Base-by-base conservation (phyloP, 2,113 vertebrate species). In the Tetrax tetrax region DNA sequence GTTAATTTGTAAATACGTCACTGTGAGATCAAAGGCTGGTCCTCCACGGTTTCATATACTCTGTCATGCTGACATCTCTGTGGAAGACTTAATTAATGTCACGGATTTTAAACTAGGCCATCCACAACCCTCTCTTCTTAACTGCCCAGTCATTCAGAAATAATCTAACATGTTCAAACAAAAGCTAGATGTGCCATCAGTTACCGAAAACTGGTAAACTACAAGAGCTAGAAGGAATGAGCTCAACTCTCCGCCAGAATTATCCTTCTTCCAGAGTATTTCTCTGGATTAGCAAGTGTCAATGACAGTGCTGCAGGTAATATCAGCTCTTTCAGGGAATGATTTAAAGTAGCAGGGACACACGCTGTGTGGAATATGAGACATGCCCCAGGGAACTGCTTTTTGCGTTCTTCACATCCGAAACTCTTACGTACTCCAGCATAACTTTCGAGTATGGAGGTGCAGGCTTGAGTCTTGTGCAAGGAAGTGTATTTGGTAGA, bases 111-210 rank as follows among this genome's bases (percentile, higher is more conserved):
- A 93, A 79, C 28, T 66, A 89, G 74, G 61, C 80, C 72, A 65
- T 71, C 60, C 19, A 28, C 66, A 83, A 14, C 59, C 53, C 33
- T 81, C 51, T 65, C n/a, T 94, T 84, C 89, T 74, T 54, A 79
- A 64, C 48, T 82, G 59, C 22, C 63, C 63, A 72, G 12, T 90
- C 81, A 63, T 88, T 95, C 77, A 61, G 89, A 79, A 89, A 79
- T 89, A 72, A 95, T 72, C n/a, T 14, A 91, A 1, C 65, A 29
- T 16, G 28, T 66, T 89, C 48, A 48, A 93, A 61, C 69, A 69
- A 38, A 70, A 71, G 53, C 80, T 95, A 4, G 28, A 23, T 48
- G 29, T 76, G n/a, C 69, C 57, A 47, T 65, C 59, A 23, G n/a
- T 91, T 91, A 45, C 18, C 6, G 18, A 72, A 92, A 79, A n/a